These are phyloP conservation scores for Cheilosia scutellata DNA, from an alignment of 2,888 invertebrate species.

Conservation along the genomic window DNA sequence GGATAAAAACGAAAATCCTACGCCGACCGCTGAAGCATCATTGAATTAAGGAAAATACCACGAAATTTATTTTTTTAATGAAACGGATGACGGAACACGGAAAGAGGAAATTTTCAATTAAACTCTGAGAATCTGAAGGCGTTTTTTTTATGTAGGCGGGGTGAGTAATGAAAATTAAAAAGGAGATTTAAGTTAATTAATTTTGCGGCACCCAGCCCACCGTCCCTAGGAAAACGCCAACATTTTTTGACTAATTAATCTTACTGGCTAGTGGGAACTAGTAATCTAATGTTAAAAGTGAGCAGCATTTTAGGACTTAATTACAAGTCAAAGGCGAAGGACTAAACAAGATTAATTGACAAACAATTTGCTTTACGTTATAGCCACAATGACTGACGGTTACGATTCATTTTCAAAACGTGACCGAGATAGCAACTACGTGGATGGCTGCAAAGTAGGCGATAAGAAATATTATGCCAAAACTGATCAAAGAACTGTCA, in stretches of 20 bases:
- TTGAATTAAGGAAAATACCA: conserved; percentile 68
- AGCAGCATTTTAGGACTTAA: too few relatives aligned
- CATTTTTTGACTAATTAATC: conserved; percentile 64
- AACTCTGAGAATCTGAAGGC: conserved; percentile 27
- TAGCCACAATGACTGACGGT: too few relatives aligned
- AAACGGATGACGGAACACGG: conserved; percentile 58
- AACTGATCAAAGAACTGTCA: neutral
- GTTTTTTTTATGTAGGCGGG: conserved; percentile 2
- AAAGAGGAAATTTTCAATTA: conserved; percentile 69
- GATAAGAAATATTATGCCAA: too few relatives aligned
- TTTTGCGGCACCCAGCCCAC: conserved; percentile 37
- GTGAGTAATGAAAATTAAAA: conserved; percentile 9
- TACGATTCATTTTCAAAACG: too few relatives aligned
- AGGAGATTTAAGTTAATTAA: conserved; percentile 71
- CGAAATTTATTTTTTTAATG: conserved; percentile 36
- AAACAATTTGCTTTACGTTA: too few relatives aligned
- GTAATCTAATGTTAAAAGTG: too few relatives aligned
- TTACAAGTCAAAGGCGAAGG: too few relatives aligned
- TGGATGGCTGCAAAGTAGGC: too few relatives aligned
- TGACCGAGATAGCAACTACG: too few relatives aligned
- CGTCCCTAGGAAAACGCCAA: conserved; percentile 58
- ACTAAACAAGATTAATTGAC: too few relatives aligned
- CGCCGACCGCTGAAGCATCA: conserved; percentile 46
- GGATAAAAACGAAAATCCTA: conserved; percentile 61
- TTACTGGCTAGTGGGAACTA: neutral